A percentile compares a stretch with the other conserved stretches of the same genome.
Evolutionary conservation across 2,888 invertebrate genomes (phyloP).

Genomic region (Lithophane ornitopus): DNA sequence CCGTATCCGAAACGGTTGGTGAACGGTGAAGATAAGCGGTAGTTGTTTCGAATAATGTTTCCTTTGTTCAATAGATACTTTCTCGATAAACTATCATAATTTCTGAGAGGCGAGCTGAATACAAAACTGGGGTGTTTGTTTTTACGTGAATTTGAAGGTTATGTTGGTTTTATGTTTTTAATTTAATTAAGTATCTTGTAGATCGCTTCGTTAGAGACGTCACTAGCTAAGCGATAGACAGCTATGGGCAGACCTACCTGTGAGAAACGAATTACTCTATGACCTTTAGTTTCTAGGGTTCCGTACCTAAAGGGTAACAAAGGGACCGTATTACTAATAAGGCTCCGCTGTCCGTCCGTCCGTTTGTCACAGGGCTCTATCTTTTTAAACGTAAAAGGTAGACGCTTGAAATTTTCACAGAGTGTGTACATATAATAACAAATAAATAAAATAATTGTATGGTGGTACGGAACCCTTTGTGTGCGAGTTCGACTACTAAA

Average conservation of each 20-base stretch:
- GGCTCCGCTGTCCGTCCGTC: too few relatives aligned
- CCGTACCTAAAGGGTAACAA: too few relatives aligned
- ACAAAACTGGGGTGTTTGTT: constrained; percentile 46
- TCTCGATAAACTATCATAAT: constrained; percentile 64
- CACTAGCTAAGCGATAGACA: neutral
- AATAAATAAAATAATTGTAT: too few relatives aligned
- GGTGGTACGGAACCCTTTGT: too few relatives aligned
- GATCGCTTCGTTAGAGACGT: too few relatives aligned
- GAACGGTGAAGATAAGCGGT: constrained; percentile 64
- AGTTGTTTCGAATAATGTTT: constrained; percentile 53
- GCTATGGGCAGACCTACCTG: neutral
- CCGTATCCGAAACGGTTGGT: constrained; percentile 60
- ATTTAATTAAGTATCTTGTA: neutral
- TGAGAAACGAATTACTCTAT: neutral
- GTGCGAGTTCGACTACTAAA: too few relatives aligned
- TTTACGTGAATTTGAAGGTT: constrained; percentile 37
- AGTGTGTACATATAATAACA: too few relatives aligned
- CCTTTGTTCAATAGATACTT: constrained; percentile 64
- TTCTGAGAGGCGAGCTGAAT: constrained; percentile 57
- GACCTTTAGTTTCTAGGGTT: neutral
- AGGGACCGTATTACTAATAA: too few relatives aligned
- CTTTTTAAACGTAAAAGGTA: too few relatives aligned
- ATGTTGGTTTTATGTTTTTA: neutral
- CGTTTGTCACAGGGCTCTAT: too few relatives aligned
- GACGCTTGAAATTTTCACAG: too few relatives aligned